A percentile compares a stretch with the other conserved stretches of the same genome.
phyloP scores from a whole-genome alignment of 1,140 invertebrate species.

The Heliconius hewitsoni region DNA sequence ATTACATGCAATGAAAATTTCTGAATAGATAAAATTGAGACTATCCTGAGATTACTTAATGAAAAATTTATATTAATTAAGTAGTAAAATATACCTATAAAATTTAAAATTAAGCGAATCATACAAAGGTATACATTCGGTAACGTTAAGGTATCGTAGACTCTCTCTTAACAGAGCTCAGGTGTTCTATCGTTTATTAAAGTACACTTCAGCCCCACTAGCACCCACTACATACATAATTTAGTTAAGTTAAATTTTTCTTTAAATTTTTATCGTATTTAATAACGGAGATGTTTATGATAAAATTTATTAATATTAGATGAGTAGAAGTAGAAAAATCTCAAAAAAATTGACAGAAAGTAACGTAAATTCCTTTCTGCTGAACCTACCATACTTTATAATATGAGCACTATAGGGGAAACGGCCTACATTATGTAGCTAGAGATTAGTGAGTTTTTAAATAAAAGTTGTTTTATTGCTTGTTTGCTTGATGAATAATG shows the following conservation, averaged over 20 bases:
- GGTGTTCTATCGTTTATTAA: slow-evolving; percentile 28
- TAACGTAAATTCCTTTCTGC: no score
- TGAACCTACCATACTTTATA: no score
- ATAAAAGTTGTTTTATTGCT: no score
- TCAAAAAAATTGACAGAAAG: no score
- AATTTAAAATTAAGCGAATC: neutral
- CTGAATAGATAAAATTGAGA: no score
- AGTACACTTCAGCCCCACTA: neutral
- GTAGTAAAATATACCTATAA: neutral
- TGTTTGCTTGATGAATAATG: no score
- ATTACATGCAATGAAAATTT: neutral
- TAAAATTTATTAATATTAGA: no score
- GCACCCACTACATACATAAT: neutral
- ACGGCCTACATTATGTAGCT: no score
- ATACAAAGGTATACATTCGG: neutral
- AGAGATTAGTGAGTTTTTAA: no score
- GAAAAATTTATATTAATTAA: neutral
- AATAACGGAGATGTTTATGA: neutral
- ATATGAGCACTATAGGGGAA: no score
- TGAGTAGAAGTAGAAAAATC: no score
- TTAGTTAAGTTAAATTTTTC: neutral
- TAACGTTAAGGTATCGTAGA: neutral
- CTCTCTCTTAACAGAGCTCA: slow-evolving; percentile 6
- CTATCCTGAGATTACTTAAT: no score
- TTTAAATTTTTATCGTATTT: neutral